Percentiles rank a stretch among this genome's conserved stretches.
Evolutionary conservation across 2,888 invertebrate genomes (phyloP).

Genomic region (Chymomyza amoena): DNA sequence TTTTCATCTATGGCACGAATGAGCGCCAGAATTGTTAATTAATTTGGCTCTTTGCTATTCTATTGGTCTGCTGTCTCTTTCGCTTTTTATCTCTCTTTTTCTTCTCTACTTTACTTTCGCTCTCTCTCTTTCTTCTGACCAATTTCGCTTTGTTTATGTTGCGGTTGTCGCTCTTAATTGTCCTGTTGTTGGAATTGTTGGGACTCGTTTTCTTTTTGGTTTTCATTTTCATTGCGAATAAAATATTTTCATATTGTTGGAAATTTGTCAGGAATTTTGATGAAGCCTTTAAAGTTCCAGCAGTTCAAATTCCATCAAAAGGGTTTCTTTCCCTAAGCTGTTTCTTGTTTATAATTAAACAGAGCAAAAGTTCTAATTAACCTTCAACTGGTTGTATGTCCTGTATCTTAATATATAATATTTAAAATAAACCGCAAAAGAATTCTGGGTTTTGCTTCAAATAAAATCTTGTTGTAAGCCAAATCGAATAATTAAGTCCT

Average conservation of each 20-base stretch:
- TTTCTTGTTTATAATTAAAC: background rate
- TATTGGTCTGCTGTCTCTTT: background rate
- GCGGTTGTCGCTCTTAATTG: slow-evolving; percentile 12
- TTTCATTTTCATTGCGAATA: background rate
- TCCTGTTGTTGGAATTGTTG: slow-evolving; percentile 11
- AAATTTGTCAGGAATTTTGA: background rate
- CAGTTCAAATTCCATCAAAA: background rate
- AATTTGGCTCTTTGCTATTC: slow-evolving; percentile 10
- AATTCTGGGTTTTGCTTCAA: too few relatives aligned
- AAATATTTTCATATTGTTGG: background rate
- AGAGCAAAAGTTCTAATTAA: background rate
- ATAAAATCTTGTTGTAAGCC: too few relatives aligned
- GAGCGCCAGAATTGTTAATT: slow-evolving; percentile 21
- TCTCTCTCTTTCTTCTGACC: background rate
- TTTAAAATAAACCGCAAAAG: too few relatives aligned
- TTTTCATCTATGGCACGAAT: slow-evolving; percentile 4
- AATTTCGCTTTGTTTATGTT: slow-evolving; percentile 2
- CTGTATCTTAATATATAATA: too few relatives aligned
- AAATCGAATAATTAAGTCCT: too few relatives aligned
- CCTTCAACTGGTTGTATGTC: background rate
- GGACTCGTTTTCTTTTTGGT: background rate
- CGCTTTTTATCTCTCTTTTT: background rate
- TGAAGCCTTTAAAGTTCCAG: background rate
- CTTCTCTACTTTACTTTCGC: background rate
- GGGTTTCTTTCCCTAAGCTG: background rate